Evolutionary conservation across 2,888 invertebrate genomes (phyloP).

Genomic region (Meiosimyza decipiens): DNA sequence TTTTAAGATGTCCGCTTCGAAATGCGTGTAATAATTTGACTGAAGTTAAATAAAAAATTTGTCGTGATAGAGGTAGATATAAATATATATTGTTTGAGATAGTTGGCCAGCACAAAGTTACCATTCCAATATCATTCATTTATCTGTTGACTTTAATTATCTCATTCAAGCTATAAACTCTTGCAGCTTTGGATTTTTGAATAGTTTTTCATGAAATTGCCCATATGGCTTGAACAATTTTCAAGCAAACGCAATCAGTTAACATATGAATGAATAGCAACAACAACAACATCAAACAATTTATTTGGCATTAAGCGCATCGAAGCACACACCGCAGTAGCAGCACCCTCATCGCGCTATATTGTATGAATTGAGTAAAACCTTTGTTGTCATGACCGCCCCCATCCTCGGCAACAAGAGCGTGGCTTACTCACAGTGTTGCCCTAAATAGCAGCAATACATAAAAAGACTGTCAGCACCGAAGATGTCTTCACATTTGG

Average conservation of each 20-base stretch:
- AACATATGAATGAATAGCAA: slow-evolving; percentile 14
- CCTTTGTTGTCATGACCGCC: slow-evolving; percentile 1
- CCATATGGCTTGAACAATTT: slow-evolving; percentile 1
- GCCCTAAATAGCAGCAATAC: not conserved
- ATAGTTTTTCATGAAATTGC: too few relatives aligned
- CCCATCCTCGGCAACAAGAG: not conserved
- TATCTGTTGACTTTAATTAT: too few relatives aligned
- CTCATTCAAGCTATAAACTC: too few relatives aligned
- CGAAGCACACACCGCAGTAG: slow-evolving; percentile 11
- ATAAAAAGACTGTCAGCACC: not conserved
- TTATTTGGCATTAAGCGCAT: slow-evolving; percentile 26
- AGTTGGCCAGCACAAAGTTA: too few relatives aligned
- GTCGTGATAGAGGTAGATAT: too few relatives aligned
- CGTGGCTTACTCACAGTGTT: not conserved
- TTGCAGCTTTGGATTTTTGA: too few relatives aligned
- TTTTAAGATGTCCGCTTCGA: too few relatives aligned
- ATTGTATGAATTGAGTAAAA: not conserved
- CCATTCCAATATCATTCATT: too few relatives aligned
- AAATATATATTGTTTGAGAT: too few relatives aligned
- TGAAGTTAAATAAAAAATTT: too few relatives aligned
- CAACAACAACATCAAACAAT: slow-evolving; percentile 35
- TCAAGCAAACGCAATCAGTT: slow-evolving; percentile 37
- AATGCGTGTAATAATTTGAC: too few relatives aligned
- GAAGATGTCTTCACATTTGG: slow-evolving; percentile 39
- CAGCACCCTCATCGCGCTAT: not conserved